These are phyloP conservation scores for Centropus unirufus DNA, from an alignment of 2,113 vertebrate genomes.

Conservation along the genomic window DNA sequence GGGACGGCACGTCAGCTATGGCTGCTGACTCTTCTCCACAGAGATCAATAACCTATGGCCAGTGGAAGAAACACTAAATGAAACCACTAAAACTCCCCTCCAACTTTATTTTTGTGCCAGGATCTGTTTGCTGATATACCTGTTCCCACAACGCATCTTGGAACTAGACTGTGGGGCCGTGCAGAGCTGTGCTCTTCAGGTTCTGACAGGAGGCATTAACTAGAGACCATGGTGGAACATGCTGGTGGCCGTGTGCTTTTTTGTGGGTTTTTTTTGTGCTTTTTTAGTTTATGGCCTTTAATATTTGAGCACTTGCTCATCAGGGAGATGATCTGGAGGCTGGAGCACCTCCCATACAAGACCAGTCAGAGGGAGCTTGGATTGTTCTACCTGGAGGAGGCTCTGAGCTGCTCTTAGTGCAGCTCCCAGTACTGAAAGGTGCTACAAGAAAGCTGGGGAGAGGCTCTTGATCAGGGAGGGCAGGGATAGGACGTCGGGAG, in stretches of 20 bases:
- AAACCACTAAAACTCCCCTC: neutral
- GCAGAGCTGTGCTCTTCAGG: neutral
- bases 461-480: no score
- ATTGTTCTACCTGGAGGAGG: no score
- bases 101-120: neutral
- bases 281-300: neutral
- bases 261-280: no score
- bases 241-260: accelerated
- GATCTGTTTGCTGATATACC: neutral
- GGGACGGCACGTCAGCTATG: constrained; percentile 37
- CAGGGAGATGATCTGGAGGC: no score
- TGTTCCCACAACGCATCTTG: accelerated
- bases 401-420: no score
- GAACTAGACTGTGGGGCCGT: accelerated
- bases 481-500: no score
- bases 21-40: constrained; percentile 32
- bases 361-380: no score
- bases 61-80: constrained; percentile 18
- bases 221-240: neutral
- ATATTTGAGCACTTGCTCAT: neutral
- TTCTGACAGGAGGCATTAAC: neutral
- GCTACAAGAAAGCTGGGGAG: no score
- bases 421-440: no score
- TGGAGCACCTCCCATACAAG: no score
- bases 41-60: constrained; percentile 64